These are phyloP conservation scores for Rhagoletis zephyria DNA, from an alignment of 1,140 invertebrate species.

Conservation along the genomic window DNA sequence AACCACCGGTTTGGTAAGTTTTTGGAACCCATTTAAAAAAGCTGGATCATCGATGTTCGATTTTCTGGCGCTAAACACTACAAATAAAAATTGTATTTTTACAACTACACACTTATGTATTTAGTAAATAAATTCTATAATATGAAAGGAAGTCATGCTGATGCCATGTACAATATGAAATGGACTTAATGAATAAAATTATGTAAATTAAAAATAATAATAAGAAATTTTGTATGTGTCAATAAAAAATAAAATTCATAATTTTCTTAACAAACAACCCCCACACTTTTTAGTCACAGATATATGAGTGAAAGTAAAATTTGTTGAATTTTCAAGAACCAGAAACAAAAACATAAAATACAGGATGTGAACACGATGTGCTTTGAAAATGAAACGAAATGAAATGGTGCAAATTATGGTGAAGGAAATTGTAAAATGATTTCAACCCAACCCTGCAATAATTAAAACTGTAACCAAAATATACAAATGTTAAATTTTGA, in stretches of 20 bases:
- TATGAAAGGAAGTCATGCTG: not conserved
- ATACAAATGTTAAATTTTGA: slow-evolving; percentile 21
- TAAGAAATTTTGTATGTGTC: not conserved
- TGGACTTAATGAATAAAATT: not conserved
- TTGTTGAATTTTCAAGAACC: slow-evolving; percentile 31
- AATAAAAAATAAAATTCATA: not conserved
- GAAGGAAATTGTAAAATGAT: not conserved
- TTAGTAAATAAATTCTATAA: not conserved
- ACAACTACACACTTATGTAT: not conserved
- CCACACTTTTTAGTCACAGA: slow-evolving; percentile 40
- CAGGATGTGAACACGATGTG: slow-evolving; percentile 50
- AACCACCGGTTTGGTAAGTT: too few species aligned
- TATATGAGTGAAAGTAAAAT: not conserved
- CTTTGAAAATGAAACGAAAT: slow-evolving; percentile 58
- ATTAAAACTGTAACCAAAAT: slow-evolving; percentile 56
- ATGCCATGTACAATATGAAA: not conserved
- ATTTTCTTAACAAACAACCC: not conserved
- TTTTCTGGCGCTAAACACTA: not conserved
- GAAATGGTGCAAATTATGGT: slow-evolving; percentile 30
- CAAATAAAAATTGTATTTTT: slow-evolving; percentile 2
- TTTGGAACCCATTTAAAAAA: too few species aligned
- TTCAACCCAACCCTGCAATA: slow-evolving; percentile 27
- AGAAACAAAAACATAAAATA: not conserved
- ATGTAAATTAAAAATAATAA: not conserved
- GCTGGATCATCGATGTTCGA: not conserved